phyloP scores from a whole-genome alignment of 2,888 invertebrate species.

The Drosophila gaucha region DNA sequence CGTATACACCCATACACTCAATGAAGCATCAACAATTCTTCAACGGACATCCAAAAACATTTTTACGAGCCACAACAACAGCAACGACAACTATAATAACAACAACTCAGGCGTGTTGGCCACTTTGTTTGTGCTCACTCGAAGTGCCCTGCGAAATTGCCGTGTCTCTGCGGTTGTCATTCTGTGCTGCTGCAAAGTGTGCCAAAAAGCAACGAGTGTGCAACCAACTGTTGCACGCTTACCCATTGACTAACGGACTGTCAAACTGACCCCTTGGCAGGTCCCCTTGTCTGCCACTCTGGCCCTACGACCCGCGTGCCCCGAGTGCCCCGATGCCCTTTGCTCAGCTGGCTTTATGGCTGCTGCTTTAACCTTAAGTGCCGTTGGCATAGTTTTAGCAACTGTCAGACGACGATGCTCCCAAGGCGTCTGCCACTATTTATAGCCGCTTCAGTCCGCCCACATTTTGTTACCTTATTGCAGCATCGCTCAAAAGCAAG shows the following conservation, averaged over 20 bases:
- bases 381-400: conserved; percentile 75
- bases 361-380: conserved; percentile 51
- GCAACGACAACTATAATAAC: conserved; percentile 8
- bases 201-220: conserved; percentile 25
- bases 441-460: conserved; percentile 51
- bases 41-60: conserved; percentile 10
- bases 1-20: conserved; percentile 9
- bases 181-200: conserved; percentile 19
- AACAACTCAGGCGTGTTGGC: conserved; percentile 14
- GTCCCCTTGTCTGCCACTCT: conserved; percentile 11
- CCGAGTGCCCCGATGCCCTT: conserved; percentile 8
- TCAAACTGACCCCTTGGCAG: conserved; percentile 39
- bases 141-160: conserved; percentile 37
- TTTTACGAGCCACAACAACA: conserved; percentile 12
- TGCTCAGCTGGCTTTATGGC: conserved; percentile 10
- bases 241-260: conserved; percentile 43
- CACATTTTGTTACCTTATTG: conserved; percentile 42
- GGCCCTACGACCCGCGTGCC: not conserved
- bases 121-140: conserved; percentile 39
- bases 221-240: conserved; percentile 48
- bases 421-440: conserved; percentile 70
- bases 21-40: conserved; percentile 3
- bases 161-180: conserved; percentile 55
- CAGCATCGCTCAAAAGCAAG: conserved; percentile 30
- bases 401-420: conserved; percentile 52